Evolutionary conservation across 2,113 vertebrate species (phyloP).

Genomic region (Glaucomys volans): DNA sequence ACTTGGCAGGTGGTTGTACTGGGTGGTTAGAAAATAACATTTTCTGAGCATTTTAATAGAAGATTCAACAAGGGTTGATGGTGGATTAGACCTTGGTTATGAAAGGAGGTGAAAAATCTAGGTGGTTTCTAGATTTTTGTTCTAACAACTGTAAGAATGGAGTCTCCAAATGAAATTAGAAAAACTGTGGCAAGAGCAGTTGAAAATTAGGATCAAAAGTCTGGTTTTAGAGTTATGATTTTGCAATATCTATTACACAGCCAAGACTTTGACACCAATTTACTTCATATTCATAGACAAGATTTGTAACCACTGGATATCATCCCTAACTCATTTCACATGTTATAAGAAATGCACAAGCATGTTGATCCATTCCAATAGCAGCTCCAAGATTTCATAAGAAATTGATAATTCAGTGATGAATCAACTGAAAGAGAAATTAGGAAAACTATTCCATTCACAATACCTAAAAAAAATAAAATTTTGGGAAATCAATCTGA

Average conservation of each 20-base stretch:
- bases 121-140: neutral
- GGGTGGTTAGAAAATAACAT: fast-evolving
- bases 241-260: neutral
- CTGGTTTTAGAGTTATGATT: neutral
- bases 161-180: neutral
- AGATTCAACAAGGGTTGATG: neutral
- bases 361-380: neutral
- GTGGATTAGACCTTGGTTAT: neutral
- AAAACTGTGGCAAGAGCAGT: neutral
- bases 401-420: too few relatives aligned
- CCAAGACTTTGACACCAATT: neutral
- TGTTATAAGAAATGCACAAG: neutral
- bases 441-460: too few relatives aligned
- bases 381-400: neutral
- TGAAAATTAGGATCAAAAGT: neutral
- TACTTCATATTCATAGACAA: neutral
- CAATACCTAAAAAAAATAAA: too few relatives aligned
- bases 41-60: too few relatives aligned
- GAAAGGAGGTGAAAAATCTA: neutral
- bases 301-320: neutral
- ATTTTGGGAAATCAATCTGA: too few relatives aligned
- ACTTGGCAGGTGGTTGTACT: fast-evolving
- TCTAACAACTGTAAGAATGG: neutral
- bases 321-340: neutral
- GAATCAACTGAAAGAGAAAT: too few relatives aligned